Percentiles rank a stretch among this genome's conserved stretches.
Conservation (phyloP, 2,113 vertebrate species). For the Furnarius figulus region DNA sequence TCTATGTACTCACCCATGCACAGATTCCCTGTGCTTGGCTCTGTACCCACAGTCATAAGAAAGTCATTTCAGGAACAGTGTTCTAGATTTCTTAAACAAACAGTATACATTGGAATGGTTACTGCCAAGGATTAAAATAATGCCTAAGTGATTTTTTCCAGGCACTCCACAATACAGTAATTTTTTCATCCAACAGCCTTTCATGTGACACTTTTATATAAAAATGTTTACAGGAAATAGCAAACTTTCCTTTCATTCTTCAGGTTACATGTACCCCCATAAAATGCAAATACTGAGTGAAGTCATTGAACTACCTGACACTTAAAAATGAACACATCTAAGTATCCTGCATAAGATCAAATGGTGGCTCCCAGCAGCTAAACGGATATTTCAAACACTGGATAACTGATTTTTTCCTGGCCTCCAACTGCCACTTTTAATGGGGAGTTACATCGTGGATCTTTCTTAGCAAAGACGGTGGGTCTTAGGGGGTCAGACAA, state of each 20-base stretch:
- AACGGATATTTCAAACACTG: slow-evolving; percentile 53
- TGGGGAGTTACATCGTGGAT: not conserved
- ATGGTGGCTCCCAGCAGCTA: slow-evolving; percentile 59
- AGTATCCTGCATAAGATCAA: slow-evolving; percentile 67
- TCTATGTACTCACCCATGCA: not conserved
- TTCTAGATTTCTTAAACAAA: slow-evolving; percentile 67
- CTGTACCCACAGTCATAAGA: slow-evolving; percentile 40
- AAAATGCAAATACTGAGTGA: slow-evolving; percentile 20
- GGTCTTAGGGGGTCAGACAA: not conserved
- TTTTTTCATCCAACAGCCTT: slow-evolving; percentile 65
- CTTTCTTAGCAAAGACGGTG: not conserved
- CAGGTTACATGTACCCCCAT: slow-evolving; percentile 8
- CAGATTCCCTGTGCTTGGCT: slow-evolving; percentile 2
- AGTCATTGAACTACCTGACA: slow-evolving; percentile 47
- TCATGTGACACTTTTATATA: slow-evolving; percentile 73
- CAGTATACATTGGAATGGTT: slow-evolving; percentile 27
- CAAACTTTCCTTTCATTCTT: slow-evolving; percentile 60
- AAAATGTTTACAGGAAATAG: slow-evolving; percentile 70
- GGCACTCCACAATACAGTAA: slow-evolving; percentile 42
- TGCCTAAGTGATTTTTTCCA: slow-evolving; percentile 69
- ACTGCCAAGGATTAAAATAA: slow-evolving; percentile 62
- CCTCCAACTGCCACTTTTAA: not conserved
- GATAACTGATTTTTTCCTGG: slow-evolving; percentile 41
- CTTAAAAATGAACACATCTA: slow-evolving; percentile 59
- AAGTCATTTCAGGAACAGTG: slow-evolving; percentile 7